These are phyloP conservation scores for Melanaphis sacchari DNA, from an alignment of 1,140 invertebrate genomes.

Conservation along the genomic window DNA sequence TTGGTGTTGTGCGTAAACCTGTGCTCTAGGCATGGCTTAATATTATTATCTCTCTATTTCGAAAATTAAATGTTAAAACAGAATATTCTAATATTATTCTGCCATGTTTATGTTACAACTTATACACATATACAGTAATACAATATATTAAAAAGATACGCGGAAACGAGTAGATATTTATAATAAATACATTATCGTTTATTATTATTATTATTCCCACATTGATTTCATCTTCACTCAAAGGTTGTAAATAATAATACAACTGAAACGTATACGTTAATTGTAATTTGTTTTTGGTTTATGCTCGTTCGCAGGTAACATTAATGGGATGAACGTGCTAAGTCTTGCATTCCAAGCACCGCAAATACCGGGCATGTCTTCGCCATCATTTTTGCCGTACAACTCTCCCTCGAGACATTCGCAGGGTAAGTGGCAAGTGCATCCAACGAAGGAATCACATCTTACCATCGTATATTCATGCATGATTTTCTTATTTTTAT, in stretches of 20 bases:
- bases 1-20: not conserved
- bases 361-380: conserved; percentile 38
- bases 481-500: not conserved
- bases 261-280: not conserved
- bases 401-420: conserved; percentile 13
- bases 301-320: not conserved
- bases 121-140: not conserved
- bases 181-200: not conserved
- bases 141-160: not conserved
- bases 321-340: conserved; percentile 53
- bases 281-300: not conserved
- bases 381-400: conserved; percentile 40
- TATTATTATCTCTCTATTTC: not conserved
- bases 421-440: conserved; percentile 27
- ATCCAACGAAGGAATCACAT: not conserved
- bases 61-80: not conserved
- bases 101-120: not conserved
- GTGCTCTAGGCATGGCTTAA: not conserved
- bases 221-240: not conserved
- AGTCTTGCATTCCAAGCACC: conserved; percentile 51
- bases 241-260: not conserved
- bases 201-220: not conserved
- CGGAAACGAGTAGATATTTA: not conserved
- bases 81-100: not conserved
- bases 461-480: not conserved